A percentile compares a stretch with the other conserved stretches of the same genome.
Evolutionary conservation across 2,797 vertebrate genomes (phyloP).

Genomic region (Pantherophis vulpinus): DNA sequence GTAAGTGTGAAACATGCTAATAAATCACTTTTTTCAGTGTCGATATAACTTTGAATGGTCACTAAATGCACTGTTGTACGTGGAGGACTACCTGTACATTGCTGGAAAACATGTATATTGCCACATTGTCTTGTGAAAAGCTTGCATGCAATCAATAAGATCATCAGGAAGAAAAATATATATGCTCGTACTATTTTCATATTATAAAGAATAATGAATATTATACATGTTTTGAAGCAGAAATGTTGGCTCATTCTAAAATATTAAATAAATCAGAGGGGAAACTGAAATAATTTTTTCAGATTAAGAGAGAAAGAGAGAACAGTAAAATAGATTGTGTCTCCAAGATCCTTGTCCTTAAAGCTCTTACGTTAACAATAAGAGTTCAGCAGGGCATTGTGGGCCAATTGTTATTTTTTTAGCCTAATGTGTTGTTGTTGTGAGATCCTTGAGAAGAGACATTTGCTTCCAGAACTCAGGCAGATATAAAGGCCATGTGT

Average conservation of each 20-base stretch:
- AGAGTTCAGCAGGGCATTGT: not conserved
- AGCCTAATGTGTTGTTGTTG: not conserved
- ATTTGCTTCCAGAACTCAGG: not conserved
- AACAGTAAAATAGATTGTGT: not conserved
- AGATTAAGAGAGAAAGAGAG: not conserved
- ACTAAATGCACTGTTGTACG: not conserved
- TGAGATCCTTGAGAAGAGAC: not conserved
- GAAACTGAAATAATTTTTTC: not conserved
- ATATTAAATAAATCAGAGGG: not conserved
- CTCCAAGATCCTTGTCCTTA: not conserved
- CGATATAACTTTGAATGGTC: not conserved
- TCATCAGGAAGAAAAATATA: not conserved
- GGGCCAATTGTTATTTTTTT: not conserved
- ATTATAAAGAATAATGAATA: not conserved
- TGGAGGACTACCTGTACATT: not conserved
- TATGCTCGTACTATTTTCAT: not conserved
- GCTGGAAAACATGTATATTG: not conserved
- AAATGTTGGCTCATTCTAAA: not conserved
- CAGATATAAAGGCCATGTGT: not conserved
- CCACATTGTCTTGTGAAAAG: not conserved
- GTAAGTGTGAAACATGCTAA: not conserved
- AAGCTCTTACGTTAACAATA: not conserved
- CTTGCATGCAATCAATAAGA: not conserved
- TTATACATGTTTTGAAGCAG: not conserved
- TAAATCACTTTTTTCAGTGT: not conserved